These are phyloP conservation scores for Nineta flava DNA, from an alignment of 2,888 invertebrate species.

Conservation along the genomic window DNA sequence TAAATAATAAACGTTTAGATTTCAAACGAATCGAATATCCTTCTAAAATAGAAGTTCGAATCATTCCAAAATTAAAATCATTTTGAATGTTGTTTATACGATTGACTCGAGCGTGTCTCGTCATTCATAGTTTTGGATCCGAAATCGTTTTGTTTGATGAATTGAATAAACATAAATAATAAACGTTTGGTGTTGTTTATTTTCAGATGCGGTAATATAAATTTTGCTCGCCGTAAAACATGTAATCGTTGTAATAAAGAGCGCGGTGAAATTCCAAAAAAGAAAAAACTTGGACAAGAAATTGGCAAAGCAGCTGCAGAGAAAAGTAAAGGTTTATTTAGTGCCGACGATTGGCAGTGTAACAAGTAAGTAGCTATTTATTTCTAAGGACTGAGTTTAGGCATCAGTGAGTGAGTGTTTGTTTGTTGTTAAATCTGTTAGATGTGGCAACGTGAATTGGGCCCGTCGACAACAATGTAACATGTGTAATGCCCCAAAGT, in stretches of 20 bases:
- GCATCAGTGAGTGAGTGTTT: too few species aligned
- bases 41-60: too few species aligned
- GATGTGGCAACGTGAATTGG: constrained; percentile 99
- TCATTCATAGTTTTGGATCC: too few species aligned
- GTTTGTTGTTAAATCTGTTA: too few species aligned
- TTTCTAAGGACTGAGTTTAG: constrained; percentile 16
- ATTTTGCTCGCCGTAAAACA: constrained; percentile 77
- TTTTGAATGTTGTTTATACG: too few species aligned
- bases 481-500: constrained; percentile 97
- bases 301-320: constrained; percentile 98
- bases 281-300: constrained; percentile 83
- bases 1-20: too few species aligned
- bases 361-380: constrained; percentile 43
- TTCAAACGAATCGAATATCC: too few species aligned
- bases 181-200: not conserved
- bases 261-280: constrained; percentile 32
- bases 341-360: constrained; percentile 99
- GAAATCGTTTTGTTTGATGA: not conserved
- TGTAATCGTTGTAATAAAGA: constrained; percentile 88
- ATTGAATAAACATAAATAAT: too few species aligned
- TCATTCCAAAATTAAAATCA: too few species aligned
- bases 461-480: constrained; percentile 91
- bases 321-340: constrained; percentile 87
- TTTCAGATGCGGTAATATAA: constrained; percentile 72
- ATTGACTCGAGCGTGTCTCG: too few species aligned